Evolutionary conservation across 2,888 invertebrate species (phyloP).

Genomic region (Cataglyphis rosenhaueri): DNA sequence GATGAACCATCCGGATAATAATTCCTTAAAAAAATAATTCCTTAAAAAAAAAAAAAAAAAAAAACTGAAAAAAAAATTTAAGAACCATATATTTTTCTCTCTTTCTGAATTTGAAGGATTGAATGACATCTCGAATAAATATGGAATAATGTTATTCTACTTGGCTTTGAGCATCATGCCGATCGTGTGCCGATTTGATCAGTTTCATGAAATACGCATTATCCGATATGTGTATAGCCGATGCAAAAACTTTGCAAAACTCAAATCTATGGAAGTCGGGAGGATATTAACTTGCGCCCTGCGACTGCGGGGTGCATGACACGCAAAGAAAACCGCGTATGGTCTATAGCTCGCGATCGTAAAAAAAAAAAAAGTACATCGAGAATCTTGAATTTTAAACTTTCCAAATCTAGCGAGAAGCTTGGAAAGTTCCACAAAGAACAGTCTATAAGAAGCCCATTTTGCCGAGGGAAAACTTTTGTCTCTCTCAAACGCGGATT

Average conservation of each 20-base stretch:
- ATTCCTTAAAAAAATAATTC: no score
- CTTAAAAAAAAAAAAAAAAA: no score
- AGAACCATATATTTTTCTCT: not conserved
- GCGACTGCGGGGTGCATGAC: not conserved
- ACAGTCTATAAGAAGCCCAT: constrained; percentile 25
- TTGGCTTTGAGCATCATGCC: not conserved
- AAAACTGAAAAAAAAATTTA: not conserved
- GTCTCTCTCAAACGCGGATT: constrained; percentile 9
- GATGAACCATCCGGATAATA: not conserved
- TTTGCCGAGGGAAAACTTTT: constrained; percentile 22
- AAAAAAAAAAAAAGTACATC: not conserved
- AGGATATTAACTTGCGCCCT: constrained; percentile 21
- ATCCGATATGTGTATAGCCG: not conserved
- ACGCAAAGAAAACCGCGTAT: not conserved
- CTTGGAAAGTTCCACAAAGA: not conserved
- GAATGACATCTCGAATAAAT: not conserved
- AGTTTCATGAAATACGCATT: not conserved
- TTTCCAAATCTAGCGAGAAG: constrained; percentile 40
- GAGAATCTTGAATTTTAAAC: constrained; percentile 52
- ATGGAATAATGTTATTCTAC: not conserved
- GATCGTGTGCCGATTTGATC: not conserved
- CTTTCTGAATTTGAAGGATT: not conserved
- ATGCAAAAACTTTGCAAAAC: constrained; percentile 10
- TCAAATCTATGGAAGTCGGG: constrained; percentile 32
- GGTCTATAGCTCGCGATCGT: constrained; percentile 9